A percentile compares a stretch with the other conserved stretches of the same genome.
phyloP scores from a whole-genome alignment of 2,797 vertebrate species.

The Scarus forsteni region DNA sequence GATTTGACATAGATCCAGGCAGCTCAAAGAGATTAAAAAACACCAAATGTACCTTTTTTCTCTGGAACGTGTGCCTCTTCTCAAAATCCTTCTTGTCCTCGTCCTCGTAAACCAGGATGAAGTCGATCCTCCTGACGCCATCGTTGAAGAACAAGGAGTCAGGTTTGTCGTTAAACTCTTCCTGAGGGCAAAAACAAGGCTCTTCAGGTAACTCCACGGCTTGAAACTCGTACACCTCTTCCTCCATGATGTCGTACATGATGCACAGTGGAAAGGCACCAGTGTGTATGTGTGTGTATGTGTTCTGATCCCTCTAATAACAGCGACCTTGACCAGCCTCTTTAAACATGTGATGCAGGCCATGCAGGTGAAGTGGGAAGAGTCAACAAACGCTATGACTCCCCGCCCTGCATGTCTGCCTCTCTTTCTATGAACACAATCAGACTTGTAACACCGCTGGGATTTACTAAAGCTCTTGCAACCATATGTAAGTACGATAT shows the following conservation, averaged over 20 bases:
- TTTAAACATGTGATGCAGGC: conserved; percentile 24
- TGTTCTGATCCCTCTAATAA: neutral
- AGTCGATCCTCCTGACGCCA: conserved; percentile 91
- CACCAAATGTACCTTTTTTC: conserved; percentile 81
- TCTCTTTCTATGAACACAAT: conserved; percentile 5
- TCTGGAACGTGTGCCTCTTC: conserved; percentile 82
- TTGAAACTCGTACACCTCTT: conserved; percentile 64
- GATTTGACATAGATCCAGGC: no score
- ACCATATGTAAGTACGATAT: neutral
- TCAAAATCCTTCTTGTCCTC: conserved; percentile 88
- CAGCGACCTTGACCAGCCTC: conserved; percentile 12
- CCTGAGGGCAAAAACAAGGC: conserved; percentile 79
- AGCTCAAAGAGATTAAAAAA: neutral
- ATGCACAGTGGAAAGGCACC: neutral
- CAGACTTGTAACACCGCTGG: conserved; percentile 5
- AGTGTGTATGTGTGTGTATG: neutral
- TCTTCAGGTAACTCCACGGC: conserved; percentile 28
- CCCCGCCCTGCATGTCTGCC: conserved; percentile 39
- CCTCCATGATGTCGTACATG: conserved; percentile 74
- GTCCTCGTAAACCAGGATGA: conserved; percentile 93
- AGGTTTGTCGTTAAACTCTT: conserved; percentile 88
- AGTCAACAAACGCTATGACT: conserved; percentile 53
- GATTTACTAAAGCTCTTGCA: conserved; percentile 1
- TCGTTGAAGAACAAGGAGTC: conserved; percentile 94
- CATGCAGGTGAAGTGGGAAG: conserved; percentile 46